Evolutionary conservation across 2,797 vertebrate species (phyloP).

Genomic region (Danio jaintianensis): DNA sequence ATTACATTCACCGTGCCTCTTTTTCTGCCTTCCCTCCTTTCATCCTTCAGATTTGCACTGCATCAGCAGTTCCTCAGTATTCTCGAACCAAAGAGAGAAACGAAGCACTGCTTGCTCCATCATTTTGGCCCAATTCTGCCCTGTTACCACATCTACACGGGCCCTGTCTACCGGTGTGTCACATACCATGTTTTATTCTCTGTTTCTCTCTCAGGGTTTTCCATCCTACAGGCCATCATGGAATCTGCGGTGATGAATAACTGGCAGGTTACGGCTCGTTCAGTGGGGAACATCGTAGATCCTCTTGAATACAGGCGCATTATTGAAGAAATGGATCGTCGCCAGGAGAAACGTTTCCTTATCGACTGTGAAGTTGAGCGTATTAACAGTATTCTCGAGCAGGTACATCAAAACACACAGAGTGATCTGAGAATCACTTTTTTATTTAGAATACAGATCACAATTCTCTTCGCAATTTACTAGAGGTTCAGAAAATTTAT

Average conservation of each 20-base stretch:
- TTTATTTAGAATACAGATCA: no score
- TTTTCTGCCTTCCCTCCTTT: conserved; percentile 31
- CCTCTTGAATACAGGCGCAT: conserved; percentile 93
- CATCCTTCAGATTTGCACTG: conserved; percentile 31
- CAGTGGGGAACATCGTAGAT: conserved; percentile 93
- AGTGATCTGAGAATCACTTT: no score
- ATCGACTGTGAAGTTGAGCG: conserved; percentile 96
- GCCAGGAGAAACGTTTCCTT: conserved; percentile 95
- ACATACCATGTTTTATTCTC: conserved; percentile 24
- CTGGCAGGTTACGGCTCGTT: conserved; percentile 98
- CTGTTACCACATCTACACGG: conserved; percentile 18
- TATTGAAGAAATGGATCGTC: conserved; percentile 97
- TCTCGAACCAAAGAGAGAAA: conserved; percentile 38
- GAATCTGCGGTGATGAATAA: conserved; percentile 97
- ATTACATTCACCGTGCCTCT: conserved; percentile 25
- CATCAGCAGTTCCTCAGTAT: conserved; percentile 42
- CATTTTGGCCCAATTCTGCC: conserved; percentile 43
- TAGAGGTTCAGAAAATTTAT: no score
- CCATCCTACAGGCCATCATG: conserved; percentile 97
- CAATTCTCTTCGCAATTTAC: no score
- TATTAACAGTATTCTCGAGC: conserved; percentile 94
- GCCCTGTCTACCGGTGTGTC: not conserved
- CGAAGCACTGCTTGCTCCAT: conserved; percentile 28
- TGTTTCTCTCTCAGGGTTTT: conserved; percentile 83
- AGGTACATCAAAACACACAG: conserved; percentile 78